These are phyloP conservation scores for Artemia sinica DNA, from an alignment of 2,888 invertebrate species.

Conservation along the genomic window DNA sequence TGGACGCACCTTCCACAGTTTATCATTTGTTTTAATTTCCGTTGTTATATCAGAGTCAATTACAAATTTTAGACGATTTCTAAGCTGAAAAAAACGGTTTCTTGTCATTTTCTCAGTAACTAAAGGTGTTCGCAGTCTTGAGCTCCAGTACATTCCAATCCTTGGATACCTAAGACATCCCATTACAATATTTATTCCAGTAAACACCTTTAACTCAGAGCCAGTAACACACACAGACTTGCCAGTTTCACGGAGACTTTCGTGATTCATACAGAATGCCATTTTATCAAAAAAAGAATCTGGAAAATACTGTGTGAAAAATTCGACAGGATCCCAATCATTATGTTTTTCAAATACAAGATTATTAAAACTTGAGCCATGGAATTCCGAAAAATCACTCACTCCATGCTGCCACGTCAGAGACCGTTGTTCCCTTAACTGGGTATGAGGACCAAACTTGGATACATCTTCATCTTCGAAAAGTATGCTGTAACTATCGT, in stretches of 20 bases:
- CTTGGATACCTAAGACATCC: not conserved
- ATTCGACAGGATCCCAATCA: not conserved
- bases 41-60: not conserved
- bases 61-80: not conserved
- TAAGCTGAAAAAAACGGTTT: not conserved
- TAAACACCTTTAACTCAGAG: not conserved
- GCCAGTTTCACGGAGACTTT: not conserved
- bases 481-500: too few species aligned
- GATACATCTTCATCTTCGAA: too few species aligned
- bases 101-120: not conserved
- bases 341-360: not conserved
- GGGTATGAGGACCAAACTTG: too few species aligned
- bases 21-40: conserved; percentile 4
- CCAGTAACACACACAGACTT: too few species aligned
- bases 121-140: not conserved
- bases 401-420: not conserved
- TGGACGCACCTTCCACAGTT: conserved; percentile 19
- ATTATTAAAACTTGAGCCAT: not conserved
- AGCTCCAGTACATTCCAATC: conserved; percentile 2
- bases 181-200: conserved; percentile 12
- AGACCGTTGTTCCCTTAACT: too few species aligned
- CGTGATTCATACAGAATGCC: not conserved
- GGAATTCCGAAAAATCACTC: not conserved
- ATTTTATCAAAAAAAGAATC: not conserved
- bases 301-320: conserved; percentile 1